A percentile compares a stretch with the other conserved stretches of the same genome.
Conservation (phyloP, 1,140 invertebrate genomes). For the Nixonia krombeini region DNA sequence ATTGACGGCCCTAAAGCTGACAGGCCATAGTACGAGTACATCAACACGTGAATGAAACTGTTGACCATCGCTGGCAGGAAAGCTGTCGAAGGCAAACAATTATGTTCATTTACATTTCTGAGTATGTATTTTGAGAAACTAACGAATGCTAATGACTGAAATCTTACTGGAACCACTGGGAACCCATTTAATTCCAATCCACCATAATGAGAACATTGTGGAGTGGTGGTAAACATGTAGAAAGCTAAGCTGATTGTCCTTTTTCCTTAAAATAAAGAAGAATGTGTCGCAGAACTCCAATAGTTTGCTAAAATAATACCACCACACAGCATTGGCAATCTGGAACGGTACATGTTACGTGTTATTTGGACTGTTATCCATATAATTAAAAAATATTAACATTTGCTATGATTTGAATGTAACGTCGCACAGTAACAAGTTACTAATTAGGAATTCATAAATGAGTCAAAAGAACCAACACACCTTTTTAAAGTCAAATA, state of each 20-base stretch:
- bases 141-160: no score
- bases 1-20: constrained; percentile 85
- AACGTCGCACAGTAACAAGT: no score
- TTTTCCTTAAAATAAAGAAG: constrained; percentile 92
- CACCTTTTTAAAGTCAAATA: no score
- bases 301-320: constrained; percentile 96
- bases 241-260: constrained; percentile 89
- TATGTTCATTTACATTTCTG: constrained; percentile 9
- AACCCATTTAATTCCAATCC: constrained; percentile 97
- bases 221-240: constrained; percentile 94
- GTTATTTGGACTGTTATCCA: no score
- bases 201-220: constrained; percentile 94
- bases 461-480: not conserved
- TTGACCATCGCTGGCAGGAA: constrained; percentile 92
- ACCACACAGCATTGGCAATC: constrained; percentile 95
- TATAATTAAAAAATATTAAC: constrained; percentile 1
- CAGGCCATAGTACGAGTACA: constrained; percentile 94
- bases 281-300: constrained; percentile 94
- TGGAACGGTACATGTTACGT: no score
- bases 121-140: no score
- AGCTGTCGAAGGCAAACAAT: constrained; percentile 74
- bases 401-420: no score
- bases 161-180: constrained; percentile 92
- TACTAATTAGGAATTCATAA: not conserved
- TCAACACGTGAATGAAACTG: constrained; percentile 91